Evolutionary conservation across 2,888 invertebrate species (phyloP), one percentile per base, ranked within the genome.

Genomic region (Apotomis turbidana): DNA sequence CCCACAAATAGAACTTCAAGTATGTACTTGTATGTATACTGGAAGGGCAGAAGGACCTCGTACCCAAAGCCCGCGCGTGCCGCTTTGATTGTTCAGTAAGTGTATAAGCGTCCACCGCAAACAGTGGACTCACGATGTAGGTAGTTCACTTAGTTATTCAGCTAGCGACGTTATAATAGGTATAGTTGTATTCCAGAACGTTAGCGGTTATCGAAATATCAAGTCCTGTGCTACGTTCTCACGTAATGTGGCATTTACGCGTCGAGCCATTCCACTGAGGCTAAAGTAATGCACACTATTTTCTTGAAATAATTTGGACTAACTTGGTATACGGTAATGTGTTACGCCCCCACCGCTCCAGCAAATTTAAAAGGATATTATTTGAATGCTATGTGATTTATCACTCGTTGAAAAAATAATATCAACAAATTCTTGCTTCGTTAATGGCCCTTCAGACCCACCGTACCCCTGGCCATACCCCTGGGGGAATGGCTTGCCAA

Each of bases 51-150:
- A 27, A n/a, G 54, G 52, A 64, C 41, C 15, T 41, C 27, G 27
- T 27, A 13, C 5, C 49, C 60, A 60, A 62, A 49, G 44, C 38
- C 44, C 41, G 13, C 66, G 52, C 59, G 80, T 79, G 81, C 81
- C 81, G 87, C 89, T 89, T 88, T 85, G 87, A 87, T 85, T 87
- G 83, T 86, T 86, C 83, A 83, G 74, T 87, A 86, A 62, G 62
- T 71, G 57, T 51, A 57, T 58, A 73, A 68, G 72, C 71, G 69
- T 52, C 54, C 64, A 66, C 66, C 9, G 62, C 71, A 55, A 49
- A 49, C 61, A 46, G 66, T 44, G 57, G 38, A 36, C 68, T 68
- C 61, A 54, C 44, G 46, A 51, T 66, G 55, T 57, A 66, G 46
- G 55, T 71, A 71, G 69, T 55, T 67, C 57, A 71, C 64, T 52